A percentile compares a stretch with the other conserved stretches of the same genome.
Evolutionary conservation across 92 coral and sea anemone species (phyloP).

Genomic region (Umimayanthus kanabou): DNA sequence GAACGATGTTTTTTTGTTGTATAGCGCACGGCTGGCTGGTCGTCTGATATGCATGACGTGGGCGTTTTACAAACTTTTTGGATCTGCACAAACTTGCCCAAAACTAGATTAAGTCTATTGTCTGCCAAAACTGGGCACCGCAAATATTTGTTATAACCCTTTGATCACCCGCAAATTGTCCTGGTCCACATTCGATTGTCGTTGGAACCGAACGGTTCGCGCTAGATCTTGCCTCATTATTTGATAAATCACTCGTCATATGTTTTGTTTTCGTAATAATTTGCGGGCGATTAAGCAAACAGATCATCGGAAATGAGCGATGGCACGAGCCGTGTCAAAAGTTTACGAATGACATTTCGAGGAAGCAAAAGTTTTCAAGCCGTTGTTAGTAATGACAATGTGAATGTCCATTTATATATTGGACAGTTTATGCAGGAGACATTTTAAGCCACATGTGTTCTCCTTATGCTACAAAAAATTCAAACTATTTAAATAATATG

Average conservation of each 20-base stretch:
- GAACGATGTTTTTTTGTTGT: neutral
- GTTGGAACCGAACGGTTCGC: neutral
- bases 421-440: neutral
- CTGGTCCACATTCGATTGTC: neutral
- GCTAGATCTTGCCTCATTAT: neutral
- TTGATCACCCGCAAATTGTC: constrained; percentile 30
- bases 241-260: neutral
- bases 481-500: too few species aligned
- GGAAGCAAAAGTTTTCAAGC: neutral
- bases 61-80: neutral
- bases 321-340: constrained; percentile 3
- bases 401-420: neutral
- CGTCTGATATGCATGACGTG: neutral
- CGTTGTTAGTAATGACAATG: neutral
- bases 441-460: too few species aligned
- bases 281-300: constrained; percentile 24
- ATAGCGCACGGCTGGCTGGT: too few species aligned
- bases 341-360: neutral
- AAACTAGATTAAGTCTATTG: neutral
- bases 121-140: neutral
- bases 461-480: too few species aligned
- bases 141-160: constrained; percentile 8
- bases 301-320: neutral
- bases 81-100: constrained; percentile 24
- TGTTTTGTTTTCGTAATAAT: constrained; percentile 10